Evolutionary conservation across 1,140 invertebrate species (phyloP).

Genomic region (Camponotus pennsylvanicus): DNA sequence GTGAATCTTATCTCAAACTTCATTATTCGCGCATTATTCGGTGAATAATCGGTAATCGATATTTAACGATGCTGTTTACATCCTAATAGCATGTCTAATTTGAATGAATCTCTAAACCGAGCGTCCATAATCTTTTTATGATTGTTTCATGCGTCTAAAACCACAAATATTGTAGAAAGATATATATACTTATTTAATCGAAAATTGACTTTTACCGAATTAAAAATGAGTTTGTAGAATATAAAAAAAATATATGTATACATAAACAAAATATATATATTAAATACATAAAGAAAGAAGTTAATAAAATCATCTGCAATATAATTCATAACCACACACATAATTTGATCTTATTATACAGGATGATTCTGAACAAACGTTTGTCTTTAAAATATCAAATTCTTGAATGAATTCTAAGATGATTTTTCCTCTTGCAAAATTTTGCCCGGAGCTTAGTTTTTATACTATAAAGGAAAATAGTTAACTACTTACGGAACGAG

Average conservation of each 20-base stretch:
- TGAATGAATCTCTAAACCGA: constrained; percentile 56
- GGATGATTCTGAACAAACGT: no score
- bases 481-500: no score
- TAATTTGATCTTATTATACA: neutral
- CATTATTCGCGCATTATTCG: constrained; percentile 70
- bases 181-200: neutral
- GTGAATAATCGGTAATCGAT: constrained; percentile 65
- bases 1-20: constrained; percentile 68
- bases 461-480: no score
- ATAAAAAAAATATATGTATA: neutral
- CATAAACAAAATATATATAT: neutral
- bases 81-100: constrained; percentile 64
- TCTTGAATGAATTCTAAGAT: no score
- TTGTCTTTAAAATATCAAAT: no score
- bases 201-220: neutral
- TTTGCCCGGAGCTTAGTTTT: no score
- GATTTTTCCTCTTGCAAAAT: no score
- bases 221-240: neutral
- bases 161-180: neutral
- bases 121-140: neutral
- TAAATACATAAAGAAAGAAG: neutral
- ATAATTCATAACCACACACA: no score
- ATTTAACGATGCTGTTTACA: constrained; percentile 74
- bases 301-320: no score
- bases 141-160: neutral